Evolutionary conservation across 2,797 vertebrate genomes (phyloP).

Genomic region (Thamnophis elegans): DNA sequence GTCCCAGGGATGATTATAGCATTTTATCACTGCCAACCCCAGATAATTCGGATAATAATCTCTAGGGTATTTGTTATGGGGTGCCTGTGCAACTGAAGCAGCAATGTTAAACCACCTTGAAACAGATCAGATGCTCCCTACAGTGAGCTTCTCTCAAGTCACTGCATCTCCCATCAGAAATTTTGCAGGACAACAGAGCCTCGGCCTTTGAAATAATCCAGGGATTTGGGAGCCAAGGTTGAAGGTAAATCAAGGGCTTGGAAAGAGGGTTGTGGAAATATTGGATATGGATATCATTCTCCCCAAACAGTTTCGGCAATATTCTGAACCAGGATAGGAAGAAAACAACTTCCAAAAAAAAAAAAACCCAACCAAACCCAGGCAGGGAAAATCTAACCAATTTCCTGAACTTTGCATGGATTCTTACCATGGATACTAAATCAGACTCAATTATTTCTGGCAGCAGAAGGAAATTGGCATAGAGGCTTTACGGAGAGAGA

Average conservation of each 20-base stretch:
- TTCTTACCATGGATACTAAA: neutral
- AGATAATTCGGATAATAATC: constrained; percentile 11
- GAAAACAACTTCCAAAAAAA: neutral
- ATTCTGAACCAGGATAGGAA: neutral
- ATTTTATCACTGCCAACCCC: neutral
- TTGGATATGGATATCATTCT: neutral
- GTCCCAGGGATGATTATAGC: neutral
- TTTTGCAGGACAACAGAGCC: neutral
- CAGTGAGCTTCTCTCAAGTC: neutral
- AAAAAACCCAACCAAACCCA: neutral
- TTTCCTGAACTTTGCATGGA: neutral
- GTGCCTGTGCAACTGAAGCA: neutral
- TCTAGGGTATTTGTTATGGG: constrained; percentile 3
- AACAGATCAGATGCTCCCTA: neutral
- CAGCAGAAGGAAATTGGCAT: neutral
- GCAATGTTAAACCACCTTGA: neutral
- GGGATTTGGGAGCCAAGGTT: neutral
- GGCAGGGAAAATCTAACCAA: neutral
- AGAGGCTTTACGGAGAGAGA: neutral
- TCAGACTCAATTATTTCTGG: neutral
- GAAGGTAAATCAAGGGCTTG: neutral
- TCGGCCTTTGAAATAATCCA: neutral
- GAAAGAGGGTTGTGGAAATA: neutral
- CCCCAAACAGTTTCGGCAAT: neutral
- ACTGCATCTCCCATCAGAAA: neutral